phyloP scores from a whole-genome alignment of 1,140 invertebrate genomes.

The Apis florea region DNA sequence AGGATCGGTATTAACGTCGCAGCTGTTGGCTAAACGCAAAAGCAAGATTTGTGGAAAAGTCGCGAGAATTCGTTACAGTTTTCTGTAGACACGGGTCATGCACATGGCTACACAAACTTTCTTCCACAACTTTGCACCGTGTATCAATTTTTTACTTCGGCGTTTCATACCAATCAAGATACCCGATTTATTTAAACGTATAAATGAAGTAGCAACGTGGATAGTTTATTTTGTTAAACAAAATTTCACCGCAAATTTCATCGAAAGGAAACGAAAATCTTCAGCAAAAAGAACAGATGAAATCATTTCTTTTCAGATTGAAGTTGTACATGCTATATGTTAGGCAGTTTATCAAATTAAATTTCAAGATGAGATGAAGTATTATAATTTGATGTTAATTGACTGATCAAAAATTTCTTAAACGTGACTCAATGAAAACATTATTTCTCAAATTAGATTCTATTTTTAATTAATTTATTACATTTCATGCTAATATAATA shows the following conservation, averaged over 20 bases:
- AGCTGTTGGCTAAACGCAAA: conserved; percentile 31
- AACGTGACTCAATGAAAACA: too few relatives aligned
- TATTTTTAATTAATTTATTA: too few relatives aligned
- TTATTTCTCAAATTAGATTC: too few relatives aligned
- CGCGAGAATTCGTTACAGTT: conserved; percentile 44
- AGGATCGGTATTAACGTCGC: conserved; percentile 33
- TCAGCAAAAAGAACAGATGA: too few relatives aligned
- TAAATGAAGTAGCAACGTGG: background rate
- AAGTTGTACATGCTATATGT: too few relatives aligned
- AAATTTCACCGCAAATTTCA: background rate
- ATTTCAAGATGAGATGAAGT: too few relatives aligned
- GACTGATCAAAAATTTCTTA: too few relatives aligned
- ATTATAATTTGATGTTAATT: too few relatives aligned
- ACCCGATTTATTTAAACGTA: background rate
- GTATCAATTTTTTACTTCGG: conserved; percentile 15
- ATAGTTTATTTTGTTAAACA: background rate
- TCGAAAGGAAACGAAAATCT: background rate
- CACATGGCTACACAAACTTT: conserved; percentile 51
- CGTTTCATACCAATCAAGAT: background rate
- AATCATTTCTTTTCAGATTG: too few relatives aligned
- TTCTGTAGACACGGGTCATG: conserved; percentile 6
- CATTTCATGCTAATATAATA: too few relatives aligned
- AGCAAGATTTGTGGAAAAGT: conserved; percentile 25
- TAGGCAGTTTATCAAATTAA: too few relatives aligned
- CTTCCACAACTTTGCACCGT: conserved; percentile 29